phyloP scores from a whole-genome alignment of 2,888 invertebrate species.

The Cataglyphis livida region DNA sequence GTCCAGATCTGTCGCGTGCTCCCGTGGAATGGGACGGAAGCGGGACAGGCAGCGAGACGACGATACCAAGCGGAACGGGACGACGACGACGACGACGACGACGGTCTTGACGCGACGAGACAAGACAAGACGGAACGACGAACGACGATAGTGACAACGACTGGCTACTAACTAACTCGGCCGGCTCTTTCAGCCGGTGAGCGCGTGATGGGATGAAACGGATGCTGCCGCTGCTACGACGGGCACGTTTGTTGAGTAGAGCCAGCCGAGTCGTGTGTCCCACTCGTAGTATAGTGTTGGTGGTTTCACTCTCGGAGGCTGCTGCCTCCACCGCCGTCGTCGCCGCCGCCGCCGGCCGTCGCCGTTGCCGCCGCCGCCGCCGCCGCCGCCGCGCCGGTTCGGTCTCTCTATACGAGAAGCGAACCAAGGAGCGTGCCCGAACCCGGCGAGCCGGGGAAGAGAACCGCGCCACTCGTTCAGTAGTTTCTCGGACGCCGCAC shows the following conservation, averaged over 20 bases:
- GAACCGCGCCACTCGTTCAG: constrained; percentile 84
- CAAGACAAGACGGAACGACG: constrained; percentile 66
- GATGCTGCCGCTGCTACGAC: constrained; percentile 74
- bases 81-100: constrained; percentile 70
- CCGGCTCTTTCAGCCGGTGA: constrained; percentile 12
- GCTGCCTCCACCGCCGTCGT: constrained; percentile 75
- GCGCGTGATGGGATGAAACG: constrained; percentile 72
- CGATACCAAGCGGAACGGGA: constrained; percentile 71
- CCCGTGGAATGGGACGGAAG: constrained; percentile 75
- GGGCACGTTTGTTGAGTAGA: constrained; percentile 75
- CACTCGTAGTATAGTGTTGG: constrained; percentile 67
- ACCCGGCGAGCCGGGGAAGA: constrained; percentile 81
- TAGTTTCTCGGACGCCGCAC: constrained; percentile 85
- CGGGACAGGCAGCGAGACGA: constrained; percentile 69
- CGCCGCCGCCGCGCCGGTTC: constrained; percentile 77
- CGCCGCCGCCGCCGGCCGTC: constrained; percentile 74
- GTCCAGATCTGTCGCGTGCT: constrained; percentile 80
- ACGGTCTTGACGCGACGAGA: constrained; percentile 53
- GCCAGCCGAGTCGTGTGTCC: constrained; percentile 71
- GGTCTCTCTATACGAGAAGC: constrained; percentile 79
- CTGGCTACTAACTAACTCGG: constrained; percentile 21
- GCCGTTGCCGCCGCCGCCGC: constrained; percentile 69
- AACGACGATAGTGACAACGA: constrained; percentile 31
- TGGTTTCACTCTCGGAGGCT: constrained; percentile 80
- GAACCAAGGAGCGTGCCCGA: constrained; percentile 80